These are phyloP conservation scores for Arizona elegans DNA, from an alignment of 2,113 vertebrate genomes.

Conservation along the genomic window DNA sequence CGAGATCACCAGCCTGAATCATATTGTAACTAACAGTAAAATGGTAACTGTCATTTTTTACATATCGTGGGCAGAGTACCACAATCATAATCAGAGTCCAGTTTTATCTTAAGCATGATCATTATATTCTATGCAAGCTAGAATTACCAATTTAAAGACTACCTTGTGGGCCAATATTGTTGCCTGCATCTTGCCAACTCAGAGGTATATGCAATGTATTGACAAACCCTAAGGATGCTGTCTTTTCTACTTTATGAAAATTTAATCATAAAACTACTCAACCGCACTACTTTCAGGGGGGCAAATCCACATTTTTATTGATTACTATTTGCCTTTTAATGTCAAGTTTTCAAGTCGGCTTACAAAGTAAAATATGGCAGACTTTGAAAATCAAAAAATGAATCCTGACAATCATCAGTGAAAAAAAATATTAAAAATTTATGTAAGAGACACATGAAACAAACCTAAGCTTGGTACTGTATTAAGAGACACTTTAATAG, in stretches of 20 bases:
- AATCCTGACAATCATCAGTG: background rate
- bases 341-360: background rate
- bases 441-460: background rate
- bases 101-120: background rate
- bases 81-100: background rate
- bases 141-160: background rate
- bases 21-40: background rate
- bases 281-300: background rate
- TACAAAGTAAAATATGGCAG: background rate
- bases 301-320: background rate
- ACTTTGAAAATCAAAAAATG: background rate
- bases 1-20: background rate
- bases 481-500: background rate
- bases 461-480: background rate
- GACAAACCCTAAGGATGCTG: background rate
- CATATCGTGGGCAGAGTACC: background rate
- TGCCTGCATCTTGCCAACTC: background rate
- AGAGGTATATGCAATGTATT: background rate
- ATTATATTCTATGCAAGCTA: background rate
- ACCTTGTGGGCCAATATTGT: background rate
- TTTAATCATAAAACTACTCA: background rate
- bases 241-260: background rate
- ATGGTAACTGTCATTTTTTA: background rate
- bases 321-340: background rate
- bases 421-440: background rate